These are phyloP conservation scores for Aelia acuminata DNA, from an alignment of 2,888 invertebrate species.

Conservation along the genomic window DNA sequence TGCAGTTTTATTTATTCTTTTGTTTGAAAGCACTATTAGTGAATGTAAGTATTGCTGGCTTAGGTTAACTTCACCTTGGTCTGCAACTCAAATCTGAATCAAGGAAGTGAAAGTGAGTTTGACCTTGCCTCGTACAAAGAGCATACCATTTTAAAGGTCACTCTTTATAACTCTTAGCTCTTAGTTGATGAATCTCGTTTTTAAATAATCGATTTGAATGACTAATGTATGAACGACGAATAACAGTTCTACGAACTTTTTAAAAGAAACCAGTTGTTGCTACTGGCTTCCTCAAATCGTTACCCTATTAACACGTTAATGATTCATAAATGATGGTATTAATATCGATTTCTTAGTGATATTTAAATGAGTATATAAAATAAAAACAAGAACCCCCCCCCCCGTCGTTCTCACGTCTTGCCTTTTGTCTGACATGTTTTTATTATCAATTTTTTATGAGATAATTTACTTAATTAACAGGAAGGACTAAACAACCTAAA, in stretches of 20 bases:
- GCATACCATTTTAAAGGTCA: conserved; percentile 53
- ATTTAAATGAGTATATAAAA: too few relatives aligned
- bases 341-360: too few relatives aligned
- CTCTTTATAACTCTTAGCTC: conserved; percentile 5
- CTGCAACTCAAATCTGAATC: conserved; percentile 44
- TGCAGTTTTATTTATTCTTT: background rate
- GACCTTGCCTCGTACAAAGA: conserved; percentile 54
- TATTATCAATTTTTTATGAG: too few relatives aligned
- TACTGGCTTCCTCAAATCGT: too few relatives aligned
- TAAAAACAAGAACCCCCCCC: too few relatives aligned
- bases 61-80: conserved; percentile 54
- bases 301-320: too few relatives aligned
- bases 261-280: background rate
- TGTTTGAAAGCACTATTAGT: background rate
- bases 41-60: background rate
- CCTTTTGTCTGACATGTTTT: too few relatives aligned
- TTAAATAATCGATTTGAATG: conserved; percentile 3
- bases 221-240: background rate
- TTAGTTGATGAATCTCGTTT: background rate
- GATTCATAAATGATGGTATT: too few relatives aligned
- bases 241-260: background rate
- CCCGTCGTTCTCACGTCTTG: too few relatives aligned
- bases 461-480: too few relatives aligned
- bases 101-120: conserved; percentile 56
- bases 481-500: too few relatives aligned